Base-by-base conservation (phyloP, 2,113 vertebrate species). In the Aegotheles bennettii region DNA sequence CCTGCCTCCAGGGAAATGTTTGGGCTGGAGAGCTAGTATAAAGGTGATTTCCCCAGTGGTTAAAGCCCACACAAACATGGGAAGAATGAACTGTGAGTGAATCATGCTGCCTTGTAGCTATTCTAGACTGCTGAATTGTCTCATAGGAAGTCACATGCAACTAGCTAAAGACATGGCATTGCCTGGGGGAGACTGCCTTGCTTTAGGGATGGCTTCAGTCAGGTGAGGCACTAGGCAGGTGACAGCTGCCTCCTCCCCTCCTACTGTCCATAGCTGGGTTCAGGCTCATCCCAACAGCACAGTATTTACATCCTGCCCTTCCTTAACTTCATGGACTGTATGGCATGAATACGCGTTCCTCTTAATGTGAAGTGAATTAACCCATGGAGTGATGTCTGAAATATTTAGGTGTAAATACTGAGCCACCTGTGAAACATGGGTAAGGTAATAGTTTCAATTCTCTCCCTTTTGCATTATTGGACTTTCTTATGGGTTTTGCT, bases 21-120 rank as follows among this genome's bases (percentile, higher is more conserved):
- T 61, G 53, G 31, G 16, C 14, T 61, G 45, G 45, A 68, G 42
- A 79, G n/a, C n/a, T 43, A 6, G 51, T 63, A 11, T 47, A 56
- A 87, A 84, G 89, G 80, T 71, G 53, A 84, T 92, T 93, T 93
- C 73, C 73, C 73, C 26, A 5, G 64, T 35, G 61, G 36, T 73
- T 82, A 33, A 64, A 87, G 45, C 53, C 77, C 57, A 60, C 7
- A 68, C 47, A 73, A 25, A 28, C 3, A 16, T 48, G 43, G 64
- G 48, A 64, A 71, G 84, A 86, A 81, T 4, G n/a, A 73, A 40
- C 38, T 76, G 53, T 4, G 36, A 81, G 11, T 43, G 67, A 79
- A 64, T 71, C 26, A 5, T 1, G 2, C 38, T 87, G 77, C 60
- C 35, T 81, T 84, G 26, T 63, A 51, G 73, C 40, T 75, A 8